Evolutionary conservation across 2,888 invertebrate species (phyloP), one percentile per base, ranked within the genome.

Genomic region (Noctua janthe): DNA sequence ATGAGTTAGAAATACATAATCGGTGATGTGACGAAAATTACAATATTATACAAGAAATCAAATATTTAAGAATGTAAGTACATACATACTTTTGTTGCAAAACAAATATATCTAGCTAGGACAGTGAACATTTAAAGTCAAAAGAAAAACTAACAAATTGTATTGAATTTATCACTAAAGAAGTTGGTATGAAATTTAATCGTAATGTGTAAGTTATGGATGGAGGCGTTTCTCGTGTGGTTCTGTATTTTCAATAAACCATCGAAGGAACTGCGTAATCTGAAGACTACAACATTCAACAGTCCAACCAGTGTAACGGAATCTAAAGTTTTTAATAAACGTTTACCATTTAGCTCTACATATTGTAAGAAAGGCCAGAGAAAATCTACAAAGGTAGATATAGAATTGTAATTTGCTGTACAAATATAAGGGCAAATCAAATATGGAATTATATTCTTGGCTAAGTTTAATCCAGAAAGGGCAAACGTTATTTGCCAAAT

Each of bases 101-200:
- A 64, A 54, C 17, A 20, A 39, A 29, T 54, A 10, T 11, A 43
- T 59, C 64, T 71, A 20, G 13, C n/a, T 59, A 67, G 20, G n/a
- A 54, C 13, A 70, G 51, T 54, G 13, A 62, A 62, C 29, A 51
- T 29, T 3, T 59, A 56, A 35, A 47, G 20, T 2, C 17, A 47
- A 43, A 71, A 66, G 23, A 66, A 62, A 78, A 78, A 11, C 66
- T 70, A 23, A 71, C 13, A 35, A 67, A 62, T 66, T 49, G 23
- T 29, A 67, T 62, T 79, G 35, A n/a, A 73, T 43, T 47, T 78
- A 73, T 74, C 72, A 43, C 0, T 47, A 74, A 77, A 77, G 71
- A 80, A 77, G n/a, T 67, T 39, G 49, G 75, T 69, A 67, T 79
- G 29, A 74, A 76, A 79, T 84, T 87, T 29, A 76, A 87, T 74